Percentiles rank a stretch among this genome's conserved stretches.
These are phyloP conservation scores for Xestoiulus laeticollis DNA, from an alignment of 2,888 invertebrate species.

Conservation along the genomic window DNA sequence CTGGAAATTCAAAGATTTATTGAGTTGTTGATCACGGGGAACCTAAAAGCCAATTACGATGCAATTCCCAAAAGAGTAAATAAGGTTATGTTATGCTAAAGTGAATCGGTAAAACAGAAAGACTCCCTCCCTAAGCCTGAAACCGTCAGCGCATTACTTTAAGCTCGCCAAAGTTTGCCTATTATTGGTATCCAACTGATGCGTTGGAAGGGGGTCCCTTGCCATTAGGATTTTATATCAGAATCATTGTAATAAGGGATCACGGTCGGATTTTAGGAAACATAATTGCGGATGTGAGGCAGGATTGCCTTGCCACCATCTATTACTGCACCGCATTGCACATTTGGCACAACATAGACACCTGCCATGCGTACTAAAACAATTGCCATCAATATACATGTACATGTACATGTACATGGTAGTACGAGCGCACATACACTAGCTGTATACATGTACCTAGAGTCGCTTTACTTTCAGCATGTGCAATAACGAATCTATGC, in stretches of 20 bases:
- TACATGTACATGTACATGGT: too few species aligned
- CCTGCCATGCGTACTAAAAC: not conserved
- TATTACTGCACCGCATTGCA: not conserved
- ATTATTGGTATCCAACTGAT: not conserved
- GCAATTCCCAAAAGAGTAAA: constrained; percentile 5
- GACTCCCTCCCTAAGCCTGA: not conserved
- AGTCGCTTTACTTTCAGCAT: too few species aligned
- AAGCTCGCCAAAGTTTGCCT: not conserved
- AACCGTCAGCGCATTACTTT: not conserved
- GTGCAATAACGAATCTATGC: too few species aligned
- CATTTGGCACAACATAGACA: not conserved
- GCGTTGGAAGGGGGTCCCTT: not conserved
- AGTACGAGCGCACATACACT: too few species aligned
- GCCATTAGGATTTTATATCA: not conserved
- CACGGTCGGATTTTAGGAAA: not conserved
- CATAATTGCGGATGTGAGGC: constrained; percentile 30
- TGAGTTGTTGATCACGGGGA: not conserved
- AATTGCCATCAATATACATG: not conserved
- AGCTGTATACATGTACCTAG: too few species aligned
- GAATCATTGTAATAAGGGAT: constrained; percentile 6
- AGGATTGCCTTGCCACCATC: not conserved
- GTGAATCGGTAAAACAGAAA: not conserved
- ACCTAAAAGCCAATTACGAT: not conserved
- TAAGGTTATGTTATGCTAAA: constrained; percentile 32
- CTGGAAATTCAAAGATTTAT: not conserved